Base-by-base conservation (phyloP, 2,797 vertebrate species). In the Numenius phaeopus region DNA sequence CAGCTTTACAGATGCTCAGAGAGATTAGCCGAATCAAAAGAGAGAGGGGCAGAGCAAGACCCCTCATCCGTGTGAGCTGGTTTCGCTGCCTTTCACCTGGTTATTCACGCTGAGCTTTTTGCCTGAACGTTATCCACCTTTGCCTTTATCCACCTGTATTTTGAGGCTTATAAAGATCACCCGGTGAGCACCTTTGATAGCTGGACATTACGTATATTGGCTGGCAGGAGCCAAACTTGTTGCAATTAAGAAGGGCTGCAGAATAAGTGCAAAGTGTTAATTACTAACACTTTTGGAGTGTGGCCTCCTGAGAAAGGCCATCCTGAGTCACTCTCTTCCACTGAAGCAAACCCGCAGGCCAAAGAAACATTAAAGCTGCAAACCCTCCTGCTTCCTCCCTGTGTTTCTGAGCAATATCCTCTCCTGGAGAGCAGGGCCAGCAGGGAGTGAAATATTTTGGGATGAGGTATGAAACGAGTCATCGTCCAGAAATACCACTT, bases 401-500 rank as follows among this genome's bases (percentile, higher is more conserved):
- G 82, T 1, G 4, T 92, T 97, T 95, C 92, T 30, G 11, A 92
- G 61, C 77, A 90, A 95, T 82, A 87, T 94, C 95, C 86, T 89
- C 85, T 94, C 95, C 91, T 21, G 94, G 75, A 90, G 89, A 80
- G 83, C 3, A 0, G 77, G 89, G 67, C 71, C 90, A 87, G 90
- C 82, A 39, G 87, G 89, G 94, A 95, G 71, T 1, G 40, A 71
- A 95, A 16, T 61, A 69, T 83, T 93, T 90, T 5, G n/a, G 78
- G 93, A 94, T 84, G 96, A 97, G 78, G 59, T 72, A 90, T 72
- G 73, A 90, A 57, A 83, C 75, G 3, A 97, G 85, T 91, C 91
- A 87, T 92, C 49, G 0, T 39, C 93, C 90, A 89, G 71, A 92
- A 93, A 96, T 95, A 96, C 70, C 89, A 62, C 84, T 97, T 76